Evolutionary conservation across 1,140 invertebrate species (phyloP).

Genomic region (Drosophila seguyi): DNA sequence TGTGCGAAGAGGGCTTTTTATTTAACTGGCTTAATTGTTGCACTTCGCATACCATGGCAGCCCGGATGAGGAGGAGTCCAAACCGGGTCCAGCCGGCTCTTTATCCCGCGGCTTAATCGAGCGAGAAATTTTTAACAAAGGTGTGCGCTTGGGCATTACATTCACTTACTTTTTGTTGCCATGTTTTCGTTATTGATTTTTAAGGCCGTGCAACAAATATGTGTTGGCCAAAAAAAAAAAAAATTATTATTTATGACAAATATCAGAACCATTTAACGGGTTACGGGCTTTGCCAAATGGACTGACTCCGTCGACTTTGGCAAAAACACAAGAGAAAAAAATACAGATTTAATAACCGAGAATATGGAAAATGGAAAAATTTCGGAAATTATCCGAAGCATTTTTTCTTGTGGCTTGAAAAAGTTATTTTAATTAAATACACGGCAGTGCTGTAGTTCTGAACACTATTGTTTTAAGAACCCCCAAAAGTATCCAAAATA

Average conservation of each 20-base stretch:
- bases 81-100: conserved; percentile 9
- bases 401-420: not conserved
- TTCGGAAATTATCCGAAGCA: not conserved
- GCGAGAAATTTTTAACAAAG: conserved; percentile 64
- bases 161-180: conserved; percentile 37
- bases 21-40: conserved; percentile 81
- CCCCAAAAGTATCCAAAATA: not conserved
- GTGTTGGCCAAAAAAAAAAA: conserved; percentile 33
- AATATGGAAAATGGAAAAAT: not conserved
- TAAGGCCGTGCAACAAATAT: conserved; percentile 51
- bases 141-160: conserved; percentile 28
- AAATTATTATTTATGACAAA: conserved; percentile 62
- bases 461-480: not conserved
- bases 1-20: conserved; percentile 77
- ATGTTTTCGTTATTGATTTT: conserved; percentile 67
- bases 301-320: conserved; percentile 11
- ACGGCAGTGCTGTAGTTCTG: not conserved
- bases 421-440: not conserved
- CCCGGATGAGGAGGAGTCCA: not conserved
- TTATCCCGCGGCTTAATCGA: conserved; percentile 63
- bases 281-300: conserved; percentile 50
- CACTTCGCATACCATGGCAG: conserved; percentile 25
- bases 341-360: not conserved
- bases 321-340: not conserved
- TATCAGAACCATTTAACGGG: conserved; percentile 58